Percentiles rank a stretch among this genome's conserved stretches.
Conservation (phyloP, 2,113 vertebrate species). For the Edolisoma coerulescens region DNA sequence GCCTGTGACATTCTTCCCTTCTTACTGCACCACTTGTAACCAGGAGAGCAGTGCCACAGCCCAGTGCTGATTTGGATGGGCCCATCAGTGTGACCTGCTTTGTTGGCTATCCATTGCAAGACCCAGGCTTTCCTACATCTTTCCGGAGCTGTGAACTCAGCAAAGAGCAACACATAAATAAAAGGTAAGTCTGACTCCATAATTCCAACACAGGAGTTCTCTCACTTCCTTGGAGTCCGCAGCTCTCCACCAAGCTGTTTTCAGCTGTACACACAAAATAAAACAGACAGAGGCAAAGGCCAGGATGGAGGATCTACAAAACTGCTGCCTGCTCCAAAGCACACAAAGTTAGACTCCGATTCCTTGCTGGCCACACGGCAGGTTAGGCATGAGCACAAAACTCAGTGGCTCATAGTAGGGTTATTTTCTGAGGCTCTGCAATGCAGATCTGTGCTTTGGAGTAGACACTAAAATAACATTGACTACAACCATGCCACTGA, state of each 20-base stretch:
- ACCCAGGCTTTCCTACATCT: background rate
- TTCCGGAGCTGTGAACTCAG: background rate
- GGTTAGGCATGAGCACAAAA: background rate
- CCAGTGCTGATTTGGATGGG: background rate
- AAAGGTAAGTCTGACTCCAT: background rate
- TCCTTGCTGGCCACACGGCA: background rate
- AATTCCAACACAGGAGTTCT: background rate
- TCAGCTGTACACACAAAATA: background rate
- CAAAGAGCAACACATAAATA: background rate
- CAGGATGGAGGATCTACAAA: background rate
- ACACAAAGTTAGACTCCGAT: background rate
- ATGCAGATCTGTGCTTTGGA: background rate
- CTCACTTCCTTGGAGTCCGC: background rate
- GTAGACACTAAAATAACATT: background rate
- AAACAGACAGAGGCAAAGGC: background rate
- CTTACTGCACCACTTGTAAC: background rate
- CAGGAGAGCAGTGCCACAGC: background rate
- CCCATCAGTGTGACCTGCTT: background rate
- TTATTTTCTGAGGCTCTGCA: background rate
- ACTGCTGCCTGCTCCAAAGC: background rate
- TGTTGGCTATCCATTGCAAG: background rate
- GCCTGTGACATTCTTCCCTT: background rate
- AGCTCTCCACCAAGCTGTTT: background rate
- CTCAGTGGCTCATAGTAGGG: rapidly evolving
- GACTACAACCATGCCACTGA: background rate